Evolutionary conservation across 2,888 invertebrate genomes (phyloP).

Genomic region (Sisyra nigra): DNA sequence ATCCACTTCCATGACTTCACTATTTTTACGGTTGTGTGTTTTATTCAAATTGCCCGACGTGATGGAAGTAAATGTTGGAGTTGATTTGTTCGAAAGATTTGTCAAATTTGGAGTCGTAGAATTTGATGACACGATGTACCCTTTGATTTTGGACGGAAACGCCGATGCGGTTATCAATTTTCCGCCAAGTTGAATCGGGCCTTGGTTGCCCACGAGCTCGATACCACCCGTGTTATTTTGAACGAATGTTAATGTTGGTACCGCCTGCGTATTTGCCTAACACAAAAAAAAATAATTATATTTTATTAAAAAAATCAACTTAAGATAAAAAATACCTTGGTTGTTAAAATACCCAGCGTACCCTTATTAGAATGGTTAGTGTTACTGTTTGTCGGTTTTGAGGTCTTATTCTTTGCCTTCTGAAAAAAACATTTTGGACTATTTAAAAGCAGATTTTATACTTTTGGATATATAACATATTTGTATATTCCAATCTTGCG

Average conservation of each 20-base stretch:
- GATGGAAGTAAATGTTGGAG: neutral
- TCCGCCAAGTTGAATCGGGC: conserved; percentile 16
- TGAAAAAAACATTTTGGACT: conserved; percentile 1
- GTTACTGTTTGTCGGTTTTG: neutral
- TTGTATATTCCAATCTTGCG: no score
- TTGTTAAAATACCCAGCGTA: neutral
- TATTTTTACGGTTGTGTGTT: neutral
- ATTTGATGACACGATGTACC: conserved; percentile 8
- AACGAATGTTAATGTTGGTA: conserved; percentile 7
- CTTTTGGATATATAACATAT: no score
- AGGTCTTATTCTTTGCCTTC: neutral
- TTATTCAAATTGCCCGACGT: neutral
- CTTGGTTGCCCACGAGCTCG: conserved; percentile 14
- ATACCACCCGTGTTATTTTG: conserved; percentile 5
- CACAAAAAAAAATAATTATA: neutral
- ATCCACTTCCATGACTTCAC: conserved; percentile 1
- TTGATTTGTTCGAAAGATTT: neutral
- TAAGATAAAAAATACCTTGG: neutral
- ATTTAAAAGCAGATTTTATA: no score
- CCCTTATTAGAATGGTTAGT: no score
- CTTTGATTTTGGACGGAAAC: conserved; percentile 14
- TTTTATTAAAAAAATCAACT: neutral
- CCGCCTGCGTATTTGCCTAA: neutral
- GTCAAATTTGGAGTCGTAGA: neutral
- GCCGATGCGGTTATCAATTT: conserved; percentile 17